A percentile compares a stretch with the other conserved stretches of the same genome.
Evolutionary conservation across 2,888 invertebrate genomes (phyloP).

Genomic region (Gymnocheta viridis): DNA sequence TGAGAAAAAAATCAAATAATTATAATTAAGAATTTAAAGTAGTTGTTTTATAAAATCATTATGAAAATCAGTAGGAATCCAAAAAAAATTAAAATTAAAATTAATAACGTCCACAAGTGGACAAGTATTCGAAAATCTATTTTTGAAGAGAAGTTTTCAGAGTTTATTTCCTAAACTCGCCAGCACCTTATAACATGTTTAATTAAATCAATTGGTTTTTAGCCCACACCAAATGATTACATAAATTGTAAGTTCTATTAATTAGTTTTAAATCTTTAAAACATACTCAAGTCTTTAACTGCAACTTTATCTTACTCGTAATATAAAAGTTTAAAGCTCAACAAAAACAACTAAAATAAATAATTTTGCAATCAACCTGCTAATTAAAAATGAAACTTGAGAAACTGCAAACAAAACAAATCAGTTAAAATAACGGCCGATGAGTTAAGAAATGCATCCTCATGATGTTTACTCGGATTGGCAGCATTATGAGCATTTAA

Average conservation of each 20-base stretch:
- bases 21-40: not conserved
- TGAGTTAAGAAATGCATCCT: constrained; percentile 17
- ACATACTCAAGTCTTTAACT: not conserved
- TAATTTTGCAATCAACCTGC: constrained; percentile 46
- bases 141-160: too few species aligned
- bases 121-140: too few species aligned
- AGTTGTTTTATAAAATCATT: not conserved
- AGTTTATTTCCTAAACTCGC: too few species aligned
- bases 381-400: constrained; percentile 55
- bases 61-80: not conserved
- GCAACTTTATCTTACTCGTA: not conserved
- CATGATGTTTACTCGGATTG: not conserved
- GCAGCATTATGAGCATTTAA: not conserved
- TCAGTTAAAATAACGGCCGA: constrained; percentile 23
- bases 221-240: not conserved
- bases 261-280: not conserved
- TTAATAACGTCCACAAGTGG: too few species aligned
- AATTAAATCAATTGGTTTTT: too few species aligned
- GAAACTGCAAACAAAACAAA: constrained; percentile 2
- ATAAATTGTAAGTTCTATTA: not conserved
- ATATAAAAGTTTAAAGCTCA: not conserved
- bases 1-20: not conserved
- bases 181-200: not conserved
- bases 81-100: not conserved
- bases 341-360: constrained; percentile 9